Base-by-base conservation (phyloP, 2,113 vertebrate species). In the Hystrix cristata region DNA sequence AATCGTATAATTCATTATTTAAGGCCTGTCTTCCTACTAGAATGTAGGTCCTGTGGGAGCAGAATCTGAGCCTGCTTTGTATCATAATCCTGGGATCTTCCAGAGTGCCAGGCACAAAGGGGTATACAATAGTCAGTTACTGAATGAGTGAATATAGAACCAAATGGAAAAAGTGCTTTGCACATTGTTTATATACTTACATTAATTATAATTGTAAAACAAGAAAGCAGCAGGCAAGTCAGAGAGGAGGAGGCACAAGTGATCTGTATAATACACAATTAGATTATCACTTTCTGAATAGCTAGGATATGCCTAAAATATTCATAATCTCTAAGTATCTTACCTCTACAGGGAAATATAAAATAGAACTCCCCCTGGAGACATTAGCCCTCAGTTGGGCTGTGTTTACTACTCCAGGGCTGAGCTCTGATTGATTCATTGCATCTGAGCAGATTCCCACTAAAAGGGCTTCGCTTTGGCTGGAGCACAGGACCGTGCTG, bases 221-320 rank as follows among this genome's bases (percentile, higher is more conserved):
- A n/a, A 72, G 88, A 48, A 12, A 81, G 82, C 29, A 51, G 57
- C 27, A 64, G 53, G 43, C 12, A 78, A 38, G 18, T 29, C 12
- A 27, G 38, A 94, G 25, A 65, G 71, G 25, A 65, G 65, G 64
- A 34, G 43, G 46, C 25, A 2, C 7, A 94, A 57, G 34, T 23
- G 16, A n/a, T 62, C 31, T 64, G 25, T 29, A 21, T 31, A 76
- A 29, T 19, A 59, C 12, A 43, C 0, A 51, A 25, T 83, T 93
- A 82, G 78, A 74, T 65, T 19, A 80, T 80, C 53, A n/a, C n/a
- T 46, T 19, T n/a, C 10, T 23, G 23, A 91, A 65, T 81, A 59
- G 80, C n/a, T 92, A 48, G 48, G 87, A 93, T 94, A 82, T 90
- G n/a, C 71, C 71, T 67, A 72, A 95, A 87, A 84, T 92, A 59